phyloP scores from a whole-genome alignment of 2,888 invertebrate species.

The Dynastes hyllus region DNA sequence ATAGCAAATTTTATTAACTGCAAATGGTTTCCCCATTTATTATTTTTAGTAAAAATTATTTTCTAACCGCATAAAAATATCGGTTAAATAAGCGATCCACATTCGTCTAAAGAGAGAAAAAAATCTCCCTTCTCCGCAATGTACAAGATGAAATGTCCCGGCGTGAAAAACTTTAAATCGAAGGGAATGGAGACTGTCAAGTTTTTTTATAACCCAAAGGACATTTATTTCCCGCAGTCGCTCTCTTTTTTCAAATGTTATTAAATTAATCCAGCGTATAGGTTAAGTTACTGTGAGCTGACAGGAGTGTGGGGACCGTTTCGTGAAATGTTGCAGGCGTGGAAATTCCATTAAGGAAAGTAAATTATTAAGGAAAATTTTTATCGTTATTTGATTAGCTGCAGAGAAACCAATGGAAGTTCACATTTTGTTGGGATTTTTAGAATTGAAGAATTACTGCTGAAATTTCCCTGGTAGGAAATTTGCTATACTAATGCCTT shows the following conservation, averaged over 20 bases:
- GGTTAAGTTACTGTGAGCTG: conserved; percentile 25
- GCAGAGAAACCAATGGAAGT: conserved; percentile 5
- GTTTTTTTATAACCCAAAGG: conserved; percentile 50
- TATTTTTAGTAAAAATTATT: too few relatives aligned
- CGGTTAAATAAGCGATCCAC: background rate
- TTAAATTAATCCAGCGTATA: conserved; percentile 44
- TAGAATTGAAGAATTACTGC: background rate
- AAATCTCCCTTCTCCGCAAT: conserved; percentile 54
- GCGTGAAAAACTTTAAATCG: conserved; percentile 56
- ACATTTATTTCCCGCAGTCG: conserved; percentile 48
- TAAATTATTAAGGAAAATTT: conserved; percentile 45
- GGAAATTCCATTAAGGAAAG: conserved; percentile 43
- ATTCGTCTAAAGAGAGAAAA: background rate
- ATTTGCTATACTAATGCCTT: too few relatives aligned
- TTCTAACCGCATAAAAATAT: background rate
- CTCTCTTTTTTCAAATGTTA: conserved; percentile 46
- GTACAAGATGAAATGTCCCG: conserved; percentile 55
- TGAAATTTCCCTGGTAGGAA: too few relatives aligned
- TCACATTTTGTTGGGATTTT: background rate
- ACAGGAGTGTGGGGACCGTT: conserved; percentile 21
- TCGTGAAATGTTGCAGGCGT: conserved; percentile 41
- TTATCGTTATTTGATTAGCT: conserved; percentile 35
- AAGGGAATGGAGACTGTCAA: conserved; percentile 57
- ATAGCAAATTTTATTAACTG: too few relatives aligned
- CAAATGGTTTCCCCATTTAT: too few relatives aligned